Conservation (phyloP, 1,140 invertebrate species). For the Drosophila lini region DNA sequence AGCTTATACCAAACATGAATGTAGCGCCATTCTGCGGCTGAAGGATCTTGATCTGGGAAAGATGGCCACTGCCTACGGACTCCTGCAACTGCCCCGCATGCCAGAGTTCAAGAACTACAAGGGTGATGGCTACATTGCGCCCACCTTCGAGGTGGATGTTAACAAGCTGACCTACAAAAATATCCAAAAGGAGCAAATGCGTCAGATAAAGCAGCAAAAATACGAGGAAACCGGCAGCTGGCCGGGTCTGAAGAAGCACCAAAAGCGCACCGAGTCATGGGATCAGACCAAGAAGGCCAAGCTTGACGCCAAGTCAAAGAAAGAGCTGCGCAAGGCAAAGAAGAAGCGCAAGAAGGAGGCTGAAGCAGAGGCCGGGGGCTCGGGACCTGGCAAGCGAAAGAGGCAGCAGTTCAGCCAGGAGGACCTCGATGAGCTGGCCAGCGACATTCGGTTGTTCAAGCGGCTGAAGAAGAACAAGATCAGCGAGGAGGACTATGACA, state of each 20-base stretch:
- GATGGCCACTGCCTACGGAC: conserved; percentile 94
- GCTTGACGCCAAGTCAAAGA: conserved; percentile 87
- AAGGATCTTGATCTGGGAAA: conserved; percentile 96
- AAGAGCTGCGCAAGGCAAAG: conserved; percentile 87
- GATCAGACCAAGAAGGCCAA: conserved; percentile 91
- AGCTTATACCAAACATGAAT: conserved; percentile 98
- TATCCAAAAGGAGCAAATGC: conserved; percentile 90
- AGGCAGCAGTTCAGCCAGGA: conserved; percentile 88
- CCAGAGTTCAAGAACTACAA: conserved; percentile 93
- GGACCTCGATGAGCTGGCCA: conserved; percentile 93
- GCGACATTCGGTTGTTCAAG: conserved; percentile 93
- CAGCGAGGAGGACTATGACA: conserved; percentile 87
- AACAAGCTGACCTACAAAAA: conserved; percentile 93
- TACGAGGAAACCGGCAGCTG: conserved; percentile 91
- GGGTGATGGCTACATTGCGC: conserved; percentile 88
- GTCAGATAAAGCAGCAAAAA: conserved; percentile 89
- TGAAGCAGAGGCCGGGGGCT: conserved; percentile 62
- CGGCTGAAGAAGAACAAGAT: conserved; percentile 95
- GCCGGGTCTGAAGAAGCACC: conserved; percentile 89
- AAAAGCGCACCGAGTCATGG: conserved; percentile 90
- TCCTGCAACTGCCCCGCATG: conserved; percentile 96
- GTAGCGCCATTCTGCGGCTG: conserved; percentile 93
- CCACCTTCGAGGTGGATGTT: conserved; percentile 88
- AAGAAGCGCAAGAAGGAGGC: conserved; percentile 84
- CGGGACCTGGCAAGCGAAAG: conserved; percentile 85